Percentiles rank a stretch among this genome's conserved stretches.
These are phyloP conservation scores for Perccottus glenii DNA, from an alignment of 2,113 vertebrate species.

Conservation along the genomic window DNA sequence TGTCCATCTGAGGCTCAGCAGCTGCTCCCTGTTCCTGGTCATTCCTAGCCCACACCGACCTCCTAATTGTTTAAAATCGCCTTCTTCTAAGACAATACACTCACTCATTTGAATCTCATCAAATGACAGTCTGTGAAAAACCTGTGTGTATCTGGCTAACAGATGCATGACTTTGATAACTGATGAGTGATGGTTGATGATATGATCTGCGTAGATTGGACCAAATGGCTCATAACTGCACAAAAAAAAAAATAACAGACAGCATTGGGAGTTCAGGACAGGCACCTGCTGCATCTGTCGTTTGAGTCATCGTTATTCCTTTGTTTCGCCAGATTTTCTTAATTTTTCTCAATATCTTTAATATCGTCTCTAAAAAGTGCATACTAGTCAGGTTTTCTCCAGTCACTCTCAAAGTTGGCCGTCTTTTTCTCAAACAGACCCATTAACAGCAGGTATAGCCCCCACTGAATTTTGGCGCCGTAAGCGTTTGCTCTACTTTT, in stretches of 20 bases:
- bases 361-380: conserved; percentile 10
- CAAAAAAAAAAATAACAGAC: not conserved
- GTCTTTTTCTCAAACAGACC: conserved; percentile 3
- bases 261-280: not conserved
- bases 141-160: not conserved
- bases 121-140: not conserved
- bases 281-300: conserved; percentile 31
- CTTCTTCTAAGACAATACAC: not conserved
- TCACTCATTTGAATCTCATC: too few species aligned
- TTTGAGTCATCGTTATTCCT: conserved; percentile 44
- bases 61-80: not conserved
- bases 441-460: conserved; percentile 7
- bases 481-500: conserved; percentile 7
- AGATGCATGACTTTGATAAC: conserved; percentile 2
- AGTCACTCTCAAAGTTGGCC: not conserved
- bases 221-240: not conserved
- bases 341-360: conserved; percentile 11
- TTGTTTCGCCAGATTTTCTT: conserved; percentile 22
- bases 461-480: not conserved
- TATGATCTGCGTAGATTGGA: not conserved
- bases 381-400: conserved; percentile 2
- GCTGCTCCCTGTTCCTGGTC: not conserved
- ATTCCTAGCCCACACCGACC: not conserved
- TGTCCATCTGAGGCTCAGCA: conserved; percentile 6
- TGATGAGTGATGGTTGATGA: conserved; percentile 9